Conservation (phyloP, 2,113 vertebrate genomes). For the Nyctereutes procyonoides region DNA sequence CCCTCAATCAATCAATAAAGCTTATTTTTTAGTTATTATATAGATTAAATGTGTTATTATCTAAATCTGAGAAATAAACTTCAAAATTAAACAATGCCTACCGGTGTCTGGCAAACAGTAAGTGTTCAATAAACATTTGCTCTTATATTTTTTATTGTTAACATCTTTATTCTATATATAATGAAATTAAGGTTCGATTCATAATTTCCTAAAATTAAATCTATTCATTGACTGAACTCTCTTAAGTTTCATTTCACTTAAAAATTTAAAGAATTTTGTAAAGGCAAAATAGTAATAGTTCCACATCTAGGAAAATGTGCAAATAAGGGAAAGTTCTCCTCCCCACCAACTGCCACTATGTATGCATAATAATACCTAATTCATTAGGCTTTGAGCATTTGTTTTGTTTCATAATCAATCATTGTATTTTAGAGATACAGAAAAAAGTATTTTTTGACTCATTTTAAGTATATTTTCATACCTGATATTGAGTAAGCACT, state of each 20-base stretch:
- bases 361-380: neutral
- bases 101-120: neutral
- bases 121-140: neutral
- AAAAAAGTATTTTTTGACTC: neutral
- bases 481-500: neutral
- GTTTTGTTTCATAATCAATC: neutral
- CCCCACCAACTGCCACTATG: rapidly evolving
- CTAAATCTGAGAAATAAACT: neutral
- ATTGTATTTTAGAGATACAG: neutral
- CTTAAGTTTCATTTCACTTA: neutral
- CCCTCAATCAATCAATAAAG: neutral
- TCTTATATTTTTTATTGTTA: neutral
- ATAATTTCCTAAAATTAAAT: neutral
- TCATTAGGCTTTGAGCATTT: neutral
- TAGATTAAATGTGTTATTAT: neutral
- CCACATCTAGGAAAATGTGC: neutral
- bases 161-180: neutral
- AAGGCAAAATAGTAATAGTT: neutral
- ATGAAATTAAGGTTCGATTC: neutral
- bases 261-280: neutral
- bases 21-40: neutral
- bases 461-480: slow-evolving; percentile 1
- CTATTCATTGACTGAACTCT: neutral
- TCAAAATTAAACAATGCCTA: neutral
- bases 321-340: neutral